Evolutionary conservation across 2,888 invertebrate species (phyloP), one percentile per base, ranked within the genome.

Genomic region (Octonoba sinensis): DNA sequence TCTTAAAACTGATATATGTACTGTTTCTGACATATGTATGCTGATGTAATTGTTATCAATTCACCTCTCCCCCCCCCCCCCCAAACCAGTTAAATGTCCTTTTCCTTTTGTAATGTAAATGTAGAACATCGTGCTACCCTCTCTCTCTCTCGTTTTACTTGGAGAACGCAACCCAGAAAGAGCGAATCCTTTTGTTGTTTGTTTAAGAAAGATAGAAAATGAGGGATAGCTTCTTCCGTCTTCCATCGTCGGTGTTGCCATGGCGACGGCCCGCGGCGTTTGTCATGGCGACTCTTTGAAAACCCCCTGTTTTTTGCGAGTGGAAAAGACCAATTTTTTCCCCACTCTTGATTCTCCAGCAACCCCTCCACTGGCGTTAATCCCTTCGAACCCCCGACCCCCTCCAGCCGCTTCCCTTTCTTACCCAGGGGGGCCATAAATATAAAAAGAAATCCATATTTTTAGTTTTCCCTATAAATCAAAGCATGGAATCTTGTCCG

Each of bases 391-490:
- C 78, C 71, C 78, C 71, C 78, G 59, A 71, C 78, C 36, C n/a
- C 79, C 72, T 67, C 72, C 60, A 71, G 65, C 71, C 65, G 66
- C 72, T 79, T n/a, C 72, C 79, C 79, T 72, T 79, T 73, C 67
- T 72, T 62, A 66, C 78, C 78, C 78, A 66, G 60, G 78, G 79
- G 79, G 72, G 47, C 79, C 70, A 79, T 79, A 79, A 79, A 79
- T 79, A 79, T 78, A 73, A 79, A 79, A 73, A 36, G 72, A 79
- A 73, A 60, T 60, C 27, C 47, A 60, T 79, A 72, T 79, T 79
- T 79, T 67, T 79, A 79, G 79, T 79, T 79, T 79, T 69, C 69
- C 64, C 62, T 62, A 70, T 69, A 51, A 44, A 60, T 75, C 75
- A 60, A 36, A 75, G 69, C 69, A 76, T 27, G 60, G 46, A 76